A percentile compares a stretch with the other conserved stretches of the same genome.
These are phyloP conservation scores for Mus pahari DNA, from an alignment of 2,113 vertebrate species.

Conservation along the genomic window DNA sequence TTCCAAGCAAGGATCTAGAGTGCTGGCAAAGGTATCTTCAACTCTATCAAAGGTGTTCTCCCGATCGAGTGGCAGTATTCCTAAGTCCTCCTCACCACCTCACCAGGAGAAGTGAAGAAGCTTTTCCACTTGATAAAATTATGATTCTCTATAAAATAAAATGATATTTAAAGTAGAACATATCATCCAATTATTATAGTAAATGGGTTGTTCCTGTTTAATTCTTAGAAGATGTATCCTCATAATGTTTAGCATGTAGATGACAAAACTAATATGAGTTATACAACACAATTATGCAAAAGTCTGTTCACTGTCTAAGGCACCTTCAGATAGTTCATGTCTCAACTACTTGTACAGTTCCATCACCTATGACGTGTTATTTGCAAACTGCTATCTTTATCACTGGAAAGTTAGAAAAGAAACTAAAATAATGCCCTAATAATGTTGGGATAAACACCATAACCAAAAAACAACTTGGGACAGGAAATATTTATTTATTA, in stretches of 20 bases:
- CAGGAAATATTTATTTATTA: neutral
- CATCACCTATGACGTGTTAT: neutral
- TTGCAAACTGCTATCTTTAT: neutral
- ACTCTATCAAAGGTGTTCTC: conserved; percentile 77
- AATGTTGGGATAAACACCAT: neutral
- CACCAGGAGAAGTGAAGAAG: conserved; percentile 17
- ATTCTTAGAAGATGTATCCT: neutral
- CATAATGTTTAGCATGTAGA: neutral
- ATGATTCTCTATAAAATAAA: conserved; percentile 72
- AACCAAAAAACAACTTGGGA: neutral
- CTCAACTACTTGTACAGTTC: neutral
- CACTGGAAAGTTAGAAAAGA: neutral
- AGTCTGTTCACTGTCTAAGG: neutral
- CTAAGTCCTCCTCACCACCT: conserved; percentile 40
- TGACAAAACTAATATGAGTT: neutral
- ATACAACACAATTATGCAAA: neutral
- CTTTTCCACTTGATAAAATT: conserved; percentile 20
- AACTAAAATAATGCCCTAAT: neutral
- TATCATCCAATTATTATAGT: neutral
- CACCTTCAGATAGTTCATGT: neutral
- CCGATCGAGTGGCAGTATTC: neutral
- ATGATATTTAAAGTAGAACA: conserved; percentile 49
- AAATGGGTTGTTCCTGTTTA: neutral
- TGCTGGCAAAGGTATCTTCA: conserved; percentile 73
- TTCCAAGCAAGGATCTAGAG: conserved; percentile 67